These are phyloP conservation scores for Hypotaenidia okinawae DNA, from an alignment of 2,797 vertebrate genomes.

Conservation along the genomic window DNA sequence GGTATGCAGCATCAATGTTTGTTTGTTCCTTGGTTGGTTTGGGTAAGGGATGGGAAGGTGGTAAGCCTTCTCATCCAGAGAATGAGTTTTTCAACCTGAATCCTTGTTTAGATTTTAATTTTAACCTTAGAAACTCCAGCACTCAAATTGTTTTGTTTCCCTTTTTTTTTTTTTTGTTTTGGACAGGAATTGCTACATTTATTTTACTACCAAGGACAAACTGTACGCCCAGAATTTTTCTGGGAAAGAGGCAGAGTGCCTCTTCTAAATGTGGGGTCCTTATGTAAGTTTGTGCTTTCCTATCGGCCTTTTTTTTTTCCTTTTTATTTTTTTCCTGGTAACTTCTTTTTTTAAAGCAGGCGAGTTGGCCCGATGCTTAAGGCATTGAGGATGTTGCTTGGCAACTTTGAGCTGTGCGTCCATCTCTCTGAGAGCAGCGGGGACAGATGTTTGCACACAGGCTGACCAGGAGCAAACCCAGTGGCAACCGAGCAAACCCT, in stretches of 20 bases:
- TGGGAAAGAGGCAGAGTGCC: not conserved
- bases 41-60: not conserved
- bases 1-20: not conserved
- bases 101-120: not conserved
- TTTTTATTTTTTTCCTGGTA: not conserved
- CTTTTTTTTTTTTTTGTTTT: no score
- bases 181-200: not conserved
- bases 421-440: not conserved
- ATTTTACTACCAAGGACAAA: not conserved
- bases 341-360: not conserved
- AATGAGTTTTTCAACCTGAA: not conserved
- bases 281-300: not conserved
- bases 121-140: not conserved
- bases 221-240: not conserved
- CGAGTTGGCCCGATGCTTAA: not conserved
- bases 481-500: not conserved
- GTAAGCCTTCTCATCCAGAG: not conserved
- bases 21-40: not conserved
- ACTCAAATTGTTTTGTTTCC: not conserved
- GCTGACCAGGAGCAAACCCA: not conserved
- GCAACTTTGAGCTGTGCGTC: not conserved
- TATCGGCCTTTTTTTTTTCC: not conserved
- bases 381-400: not conserved
- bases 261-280: not conserved
- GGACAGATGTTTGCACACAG: conserved; percentile 40